phyloP scores from a whole-genome alignment of 2,113 vertebrate species.

The Gymnobelideus leadbeateri region DNA sequence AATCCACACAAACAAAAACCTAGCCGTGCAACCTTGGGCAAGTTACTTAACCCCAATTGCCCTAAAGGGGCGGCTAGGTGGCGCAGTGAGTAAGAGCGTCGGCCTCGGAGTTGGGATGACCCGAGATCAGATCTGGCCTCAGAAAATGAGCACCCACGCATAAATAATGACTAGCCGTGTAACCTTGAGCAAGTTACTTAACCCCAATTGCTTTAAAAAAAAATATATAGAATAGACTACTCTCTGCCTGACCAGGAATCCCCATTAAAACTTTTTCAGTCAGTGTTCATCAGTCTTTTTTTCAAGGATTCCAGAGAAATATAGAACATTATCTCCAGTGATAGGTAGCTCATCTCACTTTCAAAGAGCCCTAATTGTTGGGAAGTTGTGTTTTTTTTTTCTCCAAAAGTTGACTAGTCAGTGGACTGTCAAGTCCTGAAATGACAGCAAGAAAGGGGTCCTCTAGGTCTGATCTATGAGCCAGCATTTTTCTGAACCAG shows the following conservation, averaged over 20 bases:
- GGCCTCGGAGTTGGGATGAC: too few species aligned
- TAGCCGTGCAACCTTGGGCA: too few species aligned
- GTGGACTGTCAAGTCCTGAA: not conserved
- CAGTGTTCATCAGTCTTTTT: not conserved
- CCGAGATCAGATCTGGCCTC: too few species aligned
- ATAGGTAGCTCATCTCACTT: not conserved
- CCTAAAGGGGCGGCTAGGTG: too few species aligned
- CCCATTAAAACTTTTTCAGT: not conserved
- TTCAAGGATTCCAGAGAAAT: not conserved
- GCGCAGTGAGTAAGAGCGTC: too few species aligned
- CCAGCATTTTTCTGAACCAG: not conserved
- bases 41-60: too few species aligned
- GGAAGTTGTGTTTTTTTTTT: not conserved
- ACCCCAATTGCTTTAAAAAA: too few species aligned
- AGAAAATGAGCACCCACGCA: too few species aligned
- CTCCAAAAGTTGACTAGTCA: not conserved
- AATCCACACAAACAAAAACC: too few species aligned
- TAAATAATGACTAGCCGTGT: too few species aligned
- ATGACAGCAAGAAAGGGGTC: not conserved
- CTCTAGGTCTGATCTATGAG: not conserved
- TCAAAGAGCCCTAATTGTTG: not conserved
- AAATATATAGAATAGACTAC: too few species aligned
- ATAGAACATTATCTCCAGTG: not conserved
- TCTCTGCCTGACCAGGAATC: not conserved
- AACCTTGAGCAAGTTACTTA: too few species aligned